Evolutionary conservation across 2,797 vertebrate species (phyloP).

Genomic region (Clarias platycephalus): DNA sequence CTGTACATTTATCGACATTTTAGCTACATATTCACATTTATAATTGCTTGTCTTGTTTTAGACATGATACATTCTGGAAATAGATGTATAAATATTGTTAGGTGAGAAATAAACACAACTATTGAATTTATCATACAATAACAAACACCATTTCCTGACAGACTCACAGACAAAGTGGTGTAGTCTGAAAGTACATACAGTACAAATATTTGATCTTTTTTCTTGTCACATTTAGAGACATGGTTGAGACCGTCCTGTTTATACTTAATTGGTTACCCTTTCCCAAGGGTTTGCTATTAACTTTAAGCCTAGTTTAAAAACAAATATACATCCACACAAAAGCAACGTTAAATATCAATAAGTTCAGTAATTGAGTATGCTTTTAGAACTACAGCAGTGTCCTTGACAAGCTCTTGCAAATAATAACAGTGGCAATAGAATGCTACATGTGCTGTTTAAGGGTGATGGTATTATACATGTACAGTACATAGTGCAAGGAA

Average conservation of each 20-base stretch:
- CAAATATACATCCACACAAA: background rate
- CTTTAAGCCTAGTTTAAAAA: background rate
- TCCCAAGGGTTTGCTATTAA: background rate
- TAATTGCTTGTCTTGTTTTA: background rate
- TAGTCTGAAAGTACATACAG: background rate
- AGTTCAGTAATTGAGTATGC: background rate
- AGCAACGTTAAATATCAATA: background rate
- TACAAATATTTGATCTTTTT: background rate
- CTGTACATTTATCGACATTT: too few relatives aligned
- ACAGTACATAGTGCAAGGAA: background rate
- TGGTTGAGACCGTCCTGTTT: background rate
- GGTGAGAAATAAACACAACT: conserved; percentile 15
- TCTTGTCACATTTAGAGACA: background rate
- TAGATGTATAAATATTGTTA: background rate
- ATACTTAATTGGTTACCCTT: background rate
- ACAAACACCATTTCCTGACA: conserved; percentile 6
- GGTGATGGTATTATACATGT: background rate
- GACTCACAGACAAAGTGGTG: background rate
- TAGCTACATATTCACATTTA: background rate
- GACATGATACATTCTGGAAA: background rate
- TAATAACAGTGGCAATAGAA: background rate
- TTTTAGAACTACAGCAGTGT: background rate
- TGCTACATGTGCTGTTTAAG: background rate
- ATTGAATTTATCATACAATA: background rate
- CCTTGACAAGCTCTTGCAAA: background rate